Percentiles rank a stretch among this genome's conserved stretches.
phyloP scores from a whole-genome alignment of 2,888 invertebrate genomes.

The Blastobasis lacticolella region DNA sequence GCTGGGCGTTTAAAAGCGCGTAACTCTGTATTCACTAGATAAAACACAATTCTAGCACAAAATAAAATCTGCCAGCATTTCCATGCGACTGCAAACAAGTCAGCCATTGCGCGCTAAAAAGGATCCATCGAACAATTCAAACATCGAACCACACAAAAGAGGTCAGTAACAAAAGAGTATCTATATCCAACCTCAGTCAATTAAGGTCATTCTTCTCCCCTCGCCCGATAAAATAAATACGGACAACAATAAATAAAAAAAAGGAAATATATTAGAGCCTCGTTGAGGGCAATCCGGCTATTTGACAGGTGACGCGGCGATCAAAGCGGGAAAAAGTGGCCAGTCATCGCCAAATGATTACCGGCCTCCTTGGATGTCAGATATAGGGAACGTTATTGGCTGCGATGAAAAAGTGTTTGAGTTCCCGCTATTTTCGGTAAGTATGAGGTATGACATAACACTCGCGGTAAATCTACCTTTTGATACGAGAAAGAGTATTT shows the following conservation, averaged over 20 bases:
- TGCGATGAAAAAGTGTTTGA: constrained; percentile 21
- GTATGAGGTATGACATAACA: too few relatives aligned
- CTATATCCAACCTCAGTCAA: constrained; percentile 32
- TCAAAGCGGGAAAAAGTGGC: constrained; percentile 45
- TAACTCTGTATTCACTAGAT: too few relatives aligned
- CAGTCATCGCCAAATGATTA: constrained; percentile 62
- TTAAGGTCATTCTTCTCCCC: constrained; percentile 39
- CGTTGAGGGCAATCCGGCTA: constrained; percentile 45
- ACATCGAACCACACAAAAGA: constrained; percentile 13
- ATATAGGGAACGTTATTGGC: constrained; percentile 31
- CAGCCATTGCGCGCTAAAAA: too few relatives aligned
- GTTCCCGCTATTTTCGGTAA: too few relatives aligned
- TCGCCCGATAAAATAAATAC: constrained; percentile 48
- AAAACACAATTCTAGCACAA: too few relatives aligned
- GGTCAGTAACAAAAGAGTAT: constrained; percentile 15
- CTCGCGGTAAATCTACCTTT: too few relatives aligned
- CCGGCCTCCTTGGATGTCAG: constrained; percentile 39
- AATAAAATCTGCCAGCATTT: too few relatives aligned
- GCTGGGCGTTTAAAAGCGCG: too few relatives aligned
- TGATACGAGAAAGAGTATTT: too few relatives aligned
- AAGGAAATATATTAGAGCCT: constrained; percentile 23
- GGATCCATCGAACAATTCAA: constrained; percentile 6
- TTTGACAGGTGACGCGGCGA: constrained; percentile 61
- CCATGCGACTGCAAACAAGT: too few relatives aligned
- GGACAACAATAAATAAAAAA: constrained; percentile 37